phyloP scores from a whole-genome alignment of 2,888 invertebrate species.

The Aelia acuminata region DNA sequence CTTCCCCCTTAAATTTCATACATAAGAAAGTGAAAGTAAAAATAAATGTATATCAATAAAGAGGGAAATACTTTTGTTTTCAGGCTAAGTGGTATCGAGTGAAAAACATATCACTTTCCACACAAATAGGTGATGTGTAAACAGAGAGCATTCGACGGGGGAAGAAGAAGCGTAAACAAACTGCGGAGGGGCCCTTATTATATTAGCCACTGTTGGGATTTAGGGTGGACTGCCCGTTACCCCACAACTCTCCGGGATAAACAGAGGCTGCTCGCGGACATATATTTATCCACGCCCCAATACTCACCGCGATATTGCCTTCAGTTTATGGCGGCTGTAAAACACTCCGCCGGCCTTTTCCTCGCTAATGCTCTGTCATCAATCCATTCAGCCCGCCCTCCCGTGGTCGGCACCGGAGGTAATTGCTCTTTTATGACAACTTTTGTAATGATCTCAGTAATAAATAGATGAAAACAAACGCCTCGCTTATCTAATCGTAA shows the following conservation, averaged over 20 bases:
- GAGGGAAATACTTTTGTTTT: neutral
- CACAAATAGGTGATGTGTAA: neutral
- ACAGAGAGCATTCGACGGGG: neutral
- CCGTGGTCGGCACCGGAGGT: neutral
- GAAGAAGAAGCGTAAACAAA: constrained; percentile 9
- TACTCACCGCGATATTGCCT: neutral
- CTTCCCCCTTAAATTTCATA: too few relatives aligned
- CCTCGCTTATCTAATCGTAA: too few relatives aligned
- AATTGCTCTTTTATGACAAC: neutral
- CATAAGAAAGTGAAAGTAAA: too few relatives aligned
- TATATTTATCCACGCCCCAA: neutral
- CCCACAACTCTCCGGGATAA: neutral
- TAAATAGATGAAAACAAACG: neutral
- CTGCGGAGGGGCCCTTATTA: neutral
- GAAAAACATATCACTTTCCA: neutral
- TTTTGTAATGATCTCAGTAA: neutral
- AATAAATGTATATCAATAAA: too few relatives aligned
- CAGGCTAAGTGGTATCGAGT: neutral
- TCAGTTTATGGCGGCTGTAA: constrained; percentile 10
- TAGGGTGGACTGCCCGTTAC: neutral
- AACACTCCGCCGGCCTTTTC: neutral
- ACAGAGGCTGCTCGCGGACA: neutral
- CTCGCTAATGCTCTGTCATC: neutral
- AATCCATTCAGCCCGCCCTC: neutral
- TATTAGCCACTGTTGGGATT: constrained; percentile 34